Evolutionary conservation across 2,888 invertebrate species (phyloP).

Genomic region (Cylloceria caligata): DNA sequence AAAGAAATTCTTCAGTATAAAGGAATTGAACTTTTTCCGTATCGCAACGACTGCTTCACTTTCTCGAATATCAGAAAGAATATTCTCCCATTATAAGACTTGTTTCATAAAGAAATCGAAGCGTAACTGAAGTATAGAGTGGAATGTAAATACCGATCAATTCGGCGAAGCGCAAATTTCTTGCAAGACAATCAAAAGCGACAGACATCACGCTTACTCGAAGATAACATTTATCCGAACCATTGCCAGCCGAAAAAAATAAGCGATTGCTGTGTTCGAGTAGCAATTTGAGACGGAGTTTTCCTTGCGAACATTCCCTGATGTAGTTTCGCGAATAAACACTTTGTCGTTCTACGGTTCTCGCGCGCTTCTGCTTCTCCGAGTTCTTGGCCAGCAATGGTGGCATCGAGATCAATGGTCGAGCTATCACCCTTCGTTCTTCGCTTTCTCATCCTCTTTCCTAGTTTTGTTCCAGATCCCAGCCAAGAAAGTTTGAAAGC

Average conservation of each 20-base stretch:
- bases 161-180: conserved; percentile 15
- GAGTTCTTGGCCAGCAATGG: conserved; percentile 23
- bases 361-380: conserved; percentile 42
- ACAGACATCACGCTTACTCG: conserved; percentile 22
- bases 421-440: conserved; percentile 42
- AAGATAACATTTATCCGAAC: conserved; percentile 53
- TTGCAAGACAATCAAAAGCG: conserved; percentile 42
- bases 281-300: conserved; percentile 48
- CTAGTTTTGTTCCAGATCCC: conserved; percentile 14
- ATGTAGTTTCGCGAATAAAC: conserved; percentile 60
- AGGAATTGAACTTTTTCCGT: conserved; percentile 34
- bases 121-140: neutral
- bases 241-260: conserved; percentile 32
- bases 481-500: conserved; percentile 66
- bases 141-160: conserved; percentile 14
- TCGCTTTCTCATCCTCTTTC: conserved; percentile 34
- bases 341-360: conserved; percentile 57
- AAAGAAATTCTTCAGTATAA: conserved; percentile 5
- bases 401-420: conserved; percentile 64
- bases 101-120: neutral
- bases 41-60: neutral
- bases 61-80: neutral
- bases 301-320: conserved; percentile 45
- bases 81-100: conserved; percentile 2
- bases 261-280: conserved; percentile 13